Evolutionary conservation across 2,888 invertebrate genomes (phyloP).

Genomic region (Xestia c-nigrum): DNA sequence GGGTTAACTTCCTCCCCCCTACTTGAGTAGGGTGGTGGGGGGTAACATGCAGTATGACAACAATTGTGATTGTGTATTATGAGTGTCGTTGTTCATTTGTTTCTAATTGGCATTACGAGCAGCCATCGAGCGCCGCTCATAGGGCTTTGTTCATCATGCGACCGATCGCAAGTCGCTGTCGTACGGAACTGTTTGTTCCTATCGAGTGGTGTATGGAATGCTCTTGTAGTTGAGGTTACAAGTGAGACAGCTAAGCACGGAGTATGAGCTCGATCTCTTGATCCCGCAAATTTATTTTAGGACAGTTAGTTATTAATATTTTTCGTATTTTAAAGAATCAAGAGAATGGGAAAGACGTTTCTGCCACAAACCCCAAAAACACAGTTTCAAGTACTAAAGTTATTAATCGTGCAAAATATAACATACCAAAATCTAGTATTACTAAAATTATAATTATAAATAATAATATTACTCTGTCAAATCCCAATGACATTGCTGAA

Average conservation of each 20-base stretch:
- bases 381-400: neutral
- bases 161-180: neutral
- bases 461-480: no score
- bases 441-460: no score
- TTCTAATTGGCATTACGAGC: conserved; percentile 42
- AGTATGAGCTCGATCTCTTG: neutral
- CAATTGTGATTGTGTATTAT: conserved; percentile 24
- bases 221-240: neutral
- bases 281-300: neutral
- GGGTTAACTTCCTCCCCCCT: conserved; percentile 32
- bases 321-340: neutral
- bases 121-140: neutral
- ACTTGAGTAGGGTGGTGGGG: neutral
- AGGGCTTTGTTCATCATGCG: neutral
- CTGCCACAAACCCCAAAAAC: neutral
- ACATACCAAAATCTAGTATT: no score
- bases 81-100: conserved; percentile 32
- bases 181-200: neutral
- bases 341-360: no score
- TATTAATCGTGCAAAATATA: no score
- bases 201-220: neutral
- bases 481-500: no score
- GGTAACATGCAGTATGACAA: conserved; percentile 30
- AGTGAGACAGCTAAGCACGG: neutral
- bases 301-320: neutral